phyloP scores from a whole-genome alignment of 2,113 vertebrate species.

The Tragelaphus strepsiceros region DNA sequence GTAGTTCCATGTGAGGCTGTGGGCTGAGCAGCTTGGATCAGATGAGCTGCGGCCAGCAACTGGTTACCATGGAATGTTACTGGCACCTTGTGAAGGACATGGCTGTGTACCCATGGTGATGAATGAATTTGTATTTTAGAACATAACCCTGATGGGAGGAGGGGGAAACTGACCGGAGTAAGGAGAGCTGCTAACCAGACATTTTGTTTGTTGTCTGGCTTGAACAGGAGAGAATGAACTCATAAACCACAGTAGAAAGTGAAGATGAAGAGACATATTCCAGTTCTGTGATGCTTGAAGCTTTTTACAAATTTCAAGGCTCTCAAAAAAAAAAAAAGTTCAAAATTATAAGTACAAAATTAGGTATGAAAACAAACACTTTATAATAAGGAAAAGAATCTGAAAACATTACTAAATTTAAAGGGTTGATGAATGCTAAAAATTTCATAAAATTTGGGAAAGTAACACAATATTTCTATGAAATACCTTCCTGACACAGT shows the following conservation, averaged over 20 bases:
- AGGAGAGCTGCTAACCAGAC: neutral
- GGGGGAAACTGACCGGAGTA: neutral
- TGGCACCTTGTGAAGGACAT: neutral
- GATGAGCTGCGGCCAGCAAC: rapidly evolving
- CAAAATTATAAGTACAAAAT: neutral
- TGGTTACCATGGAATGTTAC: neutral
- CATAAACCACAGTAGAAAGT: neutral
- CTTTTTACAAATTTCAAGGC: neutral
- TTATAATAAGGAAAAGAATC: neutral
- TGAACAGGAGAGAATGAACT: neutral
- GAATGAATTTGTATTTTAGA: neutral
- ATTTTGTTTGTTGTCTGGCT: neutral
- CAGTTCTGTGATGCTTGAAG: neutral
- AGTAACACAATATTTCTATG: neutral
- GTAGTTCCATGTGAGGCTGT: neutral
- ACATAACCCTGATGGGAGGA: neutral
- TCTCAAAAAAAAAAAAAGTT: neutral
- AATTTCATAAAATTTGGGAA: neutral
- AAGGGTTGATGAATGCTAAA: neutral
- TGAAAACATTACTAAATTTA: neutral
- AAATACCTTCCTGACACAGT: neutral
- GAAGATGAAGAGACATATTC: neutral
- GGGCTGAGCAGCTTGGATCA: neutral
- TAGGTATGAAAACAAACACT: neutral
- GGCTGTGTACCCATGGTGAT: neutral